Conservation (phyloP, 2,797 vertebrate genomes). For the Pangasius krempfi region DNA sequence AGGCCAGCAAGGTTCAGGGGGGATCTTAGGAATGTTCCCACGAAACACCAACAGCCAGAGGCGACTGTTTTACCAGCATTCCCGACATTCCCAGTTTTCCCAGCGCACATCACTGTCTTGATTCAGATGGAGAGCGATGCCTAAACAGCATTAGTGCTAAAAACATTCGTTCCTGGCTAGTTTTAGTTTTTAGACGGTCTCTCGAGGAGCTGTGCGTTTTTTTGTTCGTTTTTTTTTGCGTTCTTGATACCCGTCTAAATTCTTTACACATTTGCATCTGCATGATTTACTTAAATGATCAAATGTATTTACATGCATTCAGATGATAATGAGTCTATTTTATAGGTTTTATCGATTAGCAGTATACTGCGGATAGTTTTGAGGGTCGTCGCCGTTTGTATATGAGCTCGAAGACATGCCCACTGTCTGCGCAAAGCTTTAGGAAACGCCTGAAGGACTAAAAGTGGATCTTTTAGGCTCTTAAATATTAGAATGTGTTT, state of each 20-base stretch:
- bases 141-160: not conserved
- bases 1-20: slow-evolving; percentile 58
- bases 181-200: not conserved
- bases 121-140: not conserved
- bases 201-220: not conserved
- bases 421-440: not conserved
- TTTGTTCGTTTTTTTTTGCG: too few species aligned
- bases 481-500: too few species aligned
- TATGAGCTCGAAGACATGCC: not conserved
- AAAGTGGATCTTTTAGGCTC: not conserved
- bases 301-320: not conserved
- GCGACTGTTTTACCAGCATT: slow-evolving; percentile 48
- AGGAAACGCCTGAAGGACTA: not conserved
- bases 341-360: not conserved
- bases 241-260: not conserved
- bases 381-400: not conserved
- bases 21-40: slow-evolving; percentile 72
- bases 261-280: not conserved
- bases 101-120: not conserved
- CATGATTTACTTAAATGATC: not conserved
- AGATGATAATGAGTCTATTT: not conserved
- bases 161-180: not conserved
- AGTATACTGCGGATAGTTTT: not conserved
- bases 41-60: slow-evolving; percentile 62
- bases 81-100: slow-evolving; percentile 28